These are phyloP conservation scores for Epinephelus lanceolatus DNA, from an alignment of 2,113 vertebrate species.

Conservation along the genomic window DNA sequence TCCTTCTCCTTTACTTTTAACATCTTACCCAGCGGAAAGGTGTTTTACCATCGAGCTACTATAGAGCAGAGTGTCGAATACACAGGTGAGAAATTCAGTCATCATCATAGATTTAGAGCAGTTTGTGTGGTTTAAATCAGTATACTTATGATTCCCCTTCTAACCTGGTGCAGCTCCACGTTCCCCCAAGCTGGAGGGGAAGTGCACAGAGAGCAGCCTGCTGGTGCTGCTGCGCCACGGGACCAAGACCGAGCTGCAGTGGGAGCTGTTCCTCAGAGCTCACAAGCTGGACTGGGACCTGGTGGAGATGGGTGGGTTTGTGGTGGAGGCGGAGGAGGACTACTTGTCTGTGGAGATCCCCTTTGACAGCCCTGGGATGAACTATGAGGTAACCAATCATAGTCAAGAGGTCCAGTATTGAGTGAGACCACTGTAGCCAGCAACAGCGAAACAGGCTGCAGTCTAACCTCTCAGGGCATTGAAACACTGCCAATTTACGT, in stretches of 20 bases:
- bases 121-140: not conserved
- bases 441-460: too few relatives aligned
- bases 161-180: not conserved
- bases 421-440: too few relatives aligned
- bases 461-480: too few relatives aligned
- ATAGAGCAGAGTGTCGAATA: constrained; percentile 42
- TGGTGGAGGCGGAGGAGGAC: constrained; percentile 55
- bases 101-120: not conserved
- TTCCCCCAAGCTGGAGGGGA: constrained; percentile 53
- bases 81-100: constrained; percentile 44
- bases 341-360: constrained; percentile 68
- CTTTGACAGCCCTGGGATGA: constrained; percentile 50
- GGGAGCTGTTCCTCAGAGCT: constrained; percentile 66
- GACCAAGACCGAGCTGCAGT: constrained; percentile 37
- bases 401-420: too few relatives aligned
- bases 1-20: constrained; percentile 55
- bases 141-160: not conserved
- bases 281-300: constrained; percentile 70
- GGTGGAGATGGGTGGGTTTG: constrained; percentile 57
- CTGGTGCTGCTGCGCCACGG: constrained; percentile 67
- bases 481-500: too few relatives aligned
- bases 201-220: constrained; percentile 65
- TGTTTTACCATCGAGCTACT: constrained; percentile 53
- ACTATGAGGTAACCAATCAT: constrained; percentile 53
- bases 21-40: constrained; percentile 47